Conservation (phyloP, 2,888 invertebrate species). For the Eristalis intricaria region DNA sequence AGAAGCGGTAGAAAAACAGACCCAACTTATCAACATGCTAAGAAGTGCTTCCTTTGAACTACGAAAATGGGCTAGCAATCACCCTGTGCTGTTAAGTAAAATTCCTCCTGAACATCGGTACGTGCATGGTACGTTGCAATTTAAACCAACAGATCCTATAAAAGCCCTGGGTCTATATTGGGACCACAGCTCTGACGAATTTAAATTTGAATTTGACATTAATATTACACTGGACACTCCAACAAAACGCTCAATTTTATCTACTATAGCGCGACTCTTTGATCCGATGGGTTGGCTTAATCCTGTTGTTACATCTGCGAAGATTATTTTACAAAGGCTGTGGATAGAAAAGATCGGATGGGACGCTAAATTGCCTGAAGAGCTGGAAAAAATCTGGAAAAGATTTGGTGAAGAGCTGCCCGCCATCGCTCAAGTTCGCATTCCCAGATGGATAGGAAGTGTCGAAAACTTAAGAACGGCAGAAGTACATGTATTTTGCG, state of each 20-base stretch:
- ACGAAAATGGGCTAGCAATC: no score
- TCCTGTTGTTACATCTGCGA: constrained; percentile 2
- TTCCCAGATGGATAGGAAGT: no score
- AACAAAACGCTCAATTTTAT: constrained; percentile 42
- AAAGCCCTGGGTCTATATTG: background rate
- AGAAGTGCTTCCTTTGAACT: no score
- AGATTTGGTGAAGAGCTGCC: no score
- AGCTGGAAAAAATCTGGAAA: background rate
- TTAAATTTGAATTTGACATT: constrained; percentile 18
- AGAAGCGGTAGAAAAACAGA: no score
- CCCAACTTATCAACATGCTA: no score
- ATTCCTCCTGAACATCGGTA: background rate
- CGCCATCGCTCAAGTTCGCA: no score
- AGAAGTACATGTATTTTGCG: no score
- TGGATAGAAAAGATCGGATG: constrained; percentile 7
- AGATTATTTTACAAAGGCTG: constrained; percentile 9
- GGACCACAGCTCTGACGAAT: background rate
- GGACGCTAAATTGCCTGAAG: no score
- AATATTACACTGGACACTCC: background rate
- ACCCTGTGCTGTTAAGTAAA: no score
- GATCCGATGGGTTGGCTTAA: constrained; percentile 19
- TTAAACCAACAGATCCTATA: background rate
- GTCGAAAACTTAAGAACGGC: no score
- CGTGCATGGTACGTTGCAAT: background rate
- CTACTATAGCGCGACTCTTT: constrained; percentile 37